A percentile compares a stretch with the other conserved stretches of the same genome.
Evolutionary conservation across 2,888 invertebrate species (phyloP).

Genomic region (Clitarchus hookeri): DNA sequence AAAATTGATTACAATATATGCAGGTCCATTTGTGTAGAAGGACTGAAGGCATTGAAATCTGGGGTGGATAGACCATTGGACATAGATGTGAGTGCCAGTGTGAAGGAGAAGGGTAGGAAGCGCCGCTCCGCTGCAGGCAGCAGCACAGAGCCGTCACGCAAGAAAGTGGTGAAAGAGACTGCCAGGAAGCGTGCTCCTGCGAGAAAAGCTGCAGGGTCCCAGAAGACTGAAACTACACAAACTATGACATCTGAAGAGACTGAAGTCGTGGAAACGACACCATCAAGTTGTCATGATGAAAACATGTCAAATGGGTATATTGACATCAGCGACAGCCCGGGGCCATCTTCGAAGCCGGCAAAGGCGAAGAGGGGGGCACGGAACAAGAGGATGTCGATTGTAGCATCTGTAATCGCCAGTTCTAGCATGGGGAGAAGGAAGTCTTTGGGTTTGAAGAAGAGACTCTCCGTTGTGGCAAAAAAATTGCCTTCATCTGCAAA

Average conservation of each 20-base stretch:
- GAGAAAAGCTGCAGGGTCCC: neutral
- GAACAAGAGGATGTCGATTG: neutral
- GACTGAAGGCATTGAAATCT: slow-evolving; percentile 66
- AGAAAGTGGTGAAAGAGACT: neutral
- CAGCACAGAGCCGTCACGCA: neutral
- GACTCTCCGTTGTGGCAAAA: neutral
- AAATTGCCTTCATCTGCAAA: neutral
- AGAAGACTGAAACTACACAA: neutral
- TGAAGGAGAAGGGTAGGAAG: neutral
- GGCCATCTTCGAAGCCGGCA: neutral
- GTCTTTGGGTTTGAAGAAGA: neutral
- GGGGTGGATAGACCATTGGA: slow-evolving; percentile 63
- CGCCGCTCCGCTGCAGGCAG: neutral
- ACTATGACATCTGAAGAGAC: neutral
- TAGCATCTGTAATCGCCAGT: neutral
- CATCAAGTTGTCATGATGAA: neutral
- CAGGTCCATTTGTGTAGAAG: slow-evolving; percentile 66
- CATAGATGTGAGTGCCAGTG: neutral
- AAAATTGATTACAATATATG: slow-evolving; percentile 76
- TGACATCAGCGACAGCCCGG: neutral
- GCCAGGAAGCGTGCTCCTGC: neutral
- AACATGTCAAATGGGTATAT: neutral
- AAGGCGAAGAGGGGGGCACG: neutral
- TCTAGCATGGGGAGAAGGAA: neutral
- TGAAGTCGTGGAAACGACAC: neutral